Evolutionary conservation across 2,113 vertebrate species (phyloP).

Genomic region (Pseudopodoces humilis): DNA sequence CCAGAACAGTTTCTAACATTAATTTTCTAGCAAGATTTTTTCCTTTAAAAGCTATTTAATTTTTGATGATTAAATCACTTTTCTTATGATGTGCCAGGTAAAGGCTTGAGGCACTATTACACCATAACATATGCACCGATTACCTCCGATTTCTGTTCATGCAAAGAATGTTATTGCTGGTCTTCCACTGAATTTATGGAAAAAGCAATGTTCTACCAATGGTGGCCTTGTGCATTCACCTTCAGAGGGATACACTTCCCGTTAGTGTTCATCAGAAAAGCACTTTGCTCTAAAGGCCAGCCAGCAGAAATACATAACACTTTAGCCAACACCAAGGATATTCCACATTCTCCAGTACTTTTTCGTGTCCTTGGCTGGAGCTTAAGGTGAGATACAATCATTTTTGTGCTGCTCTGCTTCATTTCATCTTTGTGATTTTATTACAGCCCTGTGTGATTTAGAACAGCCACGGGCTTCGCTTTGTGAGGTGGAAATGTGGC

Average conservation of each 20-base stretch:
- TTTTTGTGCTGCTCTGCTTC: constrained; percentile 23
- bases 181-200: constrained; percentile 53
- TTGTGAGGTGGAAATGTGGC: background rate
- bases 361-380: constrained; percentile 46
- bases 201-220: constrained; percentile 22
- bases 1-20: constrained; percentile 1
- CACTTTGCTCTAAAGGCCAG: constrained; percentile 55
- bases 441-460: constrained; percentile 32
- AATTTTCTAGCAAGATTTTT: background rate
- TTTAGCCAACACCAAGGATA: constrained; percentile 38
- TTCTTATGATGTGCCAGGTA: constrained; percentile 37
- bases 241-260: constrained; percentile 42
- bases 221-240: constrained; percentile 40
- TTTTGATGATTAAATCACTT: constrained; percentile 56
- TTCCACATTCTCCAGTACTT: background rate
- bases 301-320: constrained; percentile 50
- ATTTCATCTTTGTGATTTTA: constrained; percentile 52
- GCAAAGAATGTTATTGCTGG: constrained; percentile 38
- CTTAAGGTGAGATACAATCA: constrained; percentile 43
- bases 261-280: constrained; percentile 61
- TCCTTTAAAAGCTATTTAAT: constrained; percentile 32
- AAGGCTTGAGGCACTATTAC: constrained; percentile 25
- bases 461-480: background rate
- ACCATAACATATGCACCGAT: constrained; percentile 44
- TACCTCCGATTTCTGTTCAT: constrained; percentile 66